A percentile compares a stretch with the other conserved stretches of the same genome.
These are phyloP conservation scores for Ahaetulla prasina DNA, from an alignment of 2,113 vertebrate genomes.

Conservation along the genomic window DNA sequence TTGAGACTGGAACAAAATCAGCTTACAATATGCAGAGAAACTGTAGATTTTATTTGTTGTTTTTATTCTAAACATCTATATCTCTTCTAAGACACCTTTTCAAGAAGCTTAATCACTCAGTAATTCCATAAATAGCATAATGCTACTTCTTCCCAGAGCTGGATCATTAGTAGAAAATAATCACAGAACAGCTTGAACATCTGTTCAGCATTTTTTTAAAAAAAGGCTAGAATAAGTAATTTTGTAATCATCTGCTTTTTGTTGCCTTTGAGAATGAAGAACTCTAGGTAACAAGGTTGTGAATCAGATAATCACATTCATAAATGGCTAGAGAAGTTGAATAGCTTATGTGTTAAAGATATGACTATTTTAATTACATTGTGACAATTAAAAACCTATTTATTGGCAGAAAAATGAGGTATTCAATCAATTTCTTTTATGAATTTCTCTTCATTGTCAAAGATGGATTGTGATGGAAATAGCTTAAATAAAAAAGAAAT, in stretches of 20 bases:
- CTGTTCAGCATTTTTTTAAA: conserved; percentile 35
- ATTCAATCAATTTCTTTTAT: neutral
- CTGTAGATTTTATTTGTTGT: neutral
- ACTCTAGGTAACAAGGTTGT: conserved; percentile 21
- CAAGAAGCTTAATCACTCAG: neutral
- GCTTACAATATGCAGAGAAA: neutral
- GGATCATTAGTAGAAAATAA: conserved; percentile 44
- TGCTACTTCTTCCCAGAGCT: conserved; percentile 10
- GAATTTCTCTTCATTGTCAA: neutral
- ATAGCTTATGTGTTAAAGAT: conserved; percentile 37
- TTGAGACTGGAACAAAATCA: conserved; percentile 10
- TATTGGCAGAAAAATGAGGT: conserved; percentile 23
- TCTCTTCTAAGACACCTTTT: neutral
- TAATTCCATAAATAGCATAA: conserved; percentile 36
- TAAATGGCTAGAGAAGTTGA: conserved; percentile 27
- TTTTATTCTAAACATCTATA: neutral
- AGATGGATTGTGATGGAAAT: neutral
- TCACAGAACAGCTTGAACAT: conserved; percentile 47
- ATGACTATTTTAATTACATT: neutral
- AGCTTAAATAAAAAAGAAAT: neutral
- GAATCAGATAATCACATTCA: conserved; percentile 39
- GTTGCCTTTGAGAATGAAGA: conserved; percentile 5
- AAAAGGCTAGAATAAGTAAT: neutral
- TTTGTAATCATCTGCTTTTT: neutral
- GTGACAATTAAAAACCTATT: neutral